Evolutionary conservation across 1,140 invertebrate genomes (phyloP), one percentile per base, ranked within the genome.

Genomic region (Saccostrea echinata): DNA sequence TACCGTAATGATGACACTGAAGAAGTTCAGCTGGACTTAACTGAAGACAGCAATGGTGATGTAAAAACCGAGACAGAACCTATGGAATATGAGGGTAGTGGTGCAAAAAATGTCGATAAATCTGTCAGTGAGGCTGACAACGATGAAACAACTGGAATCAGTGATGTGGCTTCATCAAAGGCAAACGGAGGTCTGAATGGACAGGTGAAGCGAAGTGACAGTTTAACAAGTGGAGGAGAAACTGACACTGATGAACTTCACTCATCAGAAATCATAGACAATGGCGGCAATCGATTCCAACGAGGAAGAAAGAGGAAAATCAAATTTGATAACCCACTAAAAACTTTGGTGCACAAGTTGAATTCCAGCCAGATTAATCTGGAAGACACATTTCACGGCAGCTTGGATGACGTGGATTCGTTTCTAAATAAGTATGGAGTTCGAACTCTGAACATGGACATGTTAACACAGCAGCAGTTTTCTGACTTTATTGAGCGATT

Each of bases 401-500:
- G 43, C 35, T 27, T 89, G 1, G 88, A 89, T 82, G 88, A 89
- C 12, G 86, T 89, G 27, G 88, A 89, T 55, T 80, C 84, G 12
- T 83, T 85, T 61, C 52, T 89, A 51, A 68, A 85, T 18, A 87
- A 89, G 43, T 87, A 85, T 71, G 88, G 88, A 12, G 88, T 89
- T 30, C 55, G 88, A 27, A 89, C 88, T 27, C 51, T 89, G 27
- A 89, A 89, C 51, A 89, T 89, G 88, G 88, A 89, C 52, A 87
- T 86, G 84, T 83, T 89, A 24, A 89, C 88, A 11, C 86, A 84
- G 21, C 84, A 84, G 55, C 88, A 89, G 57, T 89, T 89, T 68
- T 80, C 83, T 1, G 33, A 85, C 1, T 89, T 87, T 30, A 89
- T 89, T 55, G 84, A 81, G 16, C 86, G 85, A 64, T 89, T 89